Percentiles rank a stretch among this genome's conserved stretches.
phyloP scores from a whole-genome alignment of 2,797 vertebrate species.

The Hippocampus kuda region DNA sequence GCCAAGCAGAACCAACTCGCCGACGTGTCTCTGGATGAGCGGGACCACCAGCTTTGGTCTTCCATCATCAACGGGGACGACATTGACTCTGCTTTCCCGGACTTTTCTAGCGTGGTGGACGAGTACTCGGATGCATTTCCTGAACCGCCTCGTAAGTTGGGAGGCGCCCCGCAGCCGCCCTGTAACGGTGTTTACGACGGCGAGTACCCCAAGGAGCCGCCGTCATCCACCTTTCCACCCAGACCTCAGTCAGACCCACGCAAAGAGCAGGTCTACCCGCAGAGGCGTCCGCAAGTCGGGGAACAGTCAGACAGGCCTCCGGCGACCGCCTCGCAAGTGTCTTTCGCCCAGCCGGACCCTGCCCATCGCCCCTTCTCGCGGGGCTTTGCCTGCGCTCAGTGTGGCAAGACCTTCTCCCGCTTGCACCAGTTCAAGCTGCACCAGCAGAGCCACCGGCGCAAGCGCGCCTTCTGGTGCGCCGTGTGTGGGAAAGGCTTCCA shows the following conservation, averaged over 20 bases:
- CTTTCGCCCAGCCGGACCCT: constrained; percentile 15
- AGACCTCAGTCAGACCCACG: constrained; percentile 34
- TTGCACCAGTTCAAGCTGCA: constrained; percentile 64
- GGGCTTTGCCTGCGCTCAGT: constrained; percentile 50
- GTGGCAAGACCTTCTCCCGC: constrained; percentile 58
- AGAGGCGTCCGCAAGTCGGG: constrained; percentile 21
- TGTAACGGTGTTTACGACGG: constrained; percentile 46
- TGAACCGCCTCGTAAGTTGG: constrained; percentile 30
- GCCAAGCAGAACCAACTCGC: constrained; percentile 39
- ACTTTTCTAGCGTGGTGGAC: constrained; percentile 61
- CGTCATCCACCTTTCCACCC: constrained; percentile 43
- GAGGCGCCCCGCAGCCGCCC: constrained; percentile 19
- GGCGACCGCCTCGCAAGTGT: constrained; percentile 17
- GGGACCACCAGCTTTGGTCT: constrained; percentile 58
- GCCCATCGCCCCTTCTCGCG: constrained; percentile 30
- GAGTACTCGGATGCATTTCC: constrained; percentile 52
- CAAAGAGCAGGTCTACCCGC: constrained; percentile 36
- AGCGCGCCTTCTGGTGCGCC: constrained; percentile 59
- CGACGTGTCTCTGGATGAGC: constrained; percentile 53
- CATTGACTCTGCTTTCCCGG: constrained; percentile 53
- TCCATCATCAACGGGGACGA: constrained; percentile 58
- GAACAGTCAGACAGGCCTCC: constrained; percentile 13
- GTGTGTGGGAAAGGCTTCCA: constrained; percentile 67
- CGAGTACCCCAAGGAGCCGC: constrained; percentile 46
- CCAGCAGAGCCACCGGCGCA: constrained; percentile 62